A percentile compares a stretch with the other conserved stretches of the same genome.
These are phyloP conservation scores for Rhamnusium bicolor DNA, from an alignment of 2,888 invertebrate genomes.

Conservation along the genomic window DNA sequence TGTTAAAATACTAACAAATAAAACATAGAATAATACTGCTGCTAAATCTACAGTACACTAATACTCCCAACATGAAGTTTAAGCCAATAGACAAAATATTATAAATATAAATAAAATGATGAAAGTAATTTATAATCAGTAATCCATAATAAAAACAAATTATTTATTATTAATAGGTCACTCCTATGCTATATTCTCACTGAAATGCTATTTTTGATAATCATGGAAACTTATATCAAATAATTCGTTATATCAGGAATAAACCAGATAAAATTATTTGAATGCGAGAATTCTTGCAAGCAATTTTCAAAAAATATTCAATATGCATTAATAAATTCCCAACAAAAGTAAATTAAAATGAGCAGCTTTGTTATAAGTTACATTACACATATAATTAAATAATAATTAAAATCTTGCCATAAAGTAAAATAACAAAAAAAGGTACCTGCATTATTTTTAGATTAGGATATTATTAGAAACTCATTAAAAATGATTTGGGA, in stretches of 20 bases:
- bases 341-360: no score
- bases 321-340: no score
- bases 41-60: no score
- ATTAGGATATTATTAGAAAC: conserved; percentile 17
- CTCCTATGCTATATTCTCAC: background rate
- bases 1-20: no score
- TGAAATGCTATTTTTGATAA: background rate
- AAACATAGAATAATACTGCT: no score
- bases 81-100: background rate
- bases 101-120: background rate
- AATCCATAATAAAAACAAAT: background rate
- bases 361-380: background rate
- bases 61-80: no score
- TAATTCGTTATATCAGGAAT: no score
- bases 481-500: background rate
- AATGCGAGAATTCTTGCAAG: no score
- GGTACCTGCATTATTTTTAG: conserved; percentile 23
- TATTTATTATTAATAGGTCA: background rate
- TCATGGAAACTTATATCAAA: background rate
- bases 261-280: no score
- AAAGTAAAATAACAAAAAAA: background rate
- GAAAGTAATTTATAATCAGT: no score
- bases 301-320: no score
- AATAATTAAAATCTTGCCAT: background rate
- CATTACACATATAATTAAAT: background rate